Percentiles rank a stretch among this genome's conserved stretches.
Conservation (phyloP, 2,888 invertebrate genomes). For the Biston betularia region DNA sequence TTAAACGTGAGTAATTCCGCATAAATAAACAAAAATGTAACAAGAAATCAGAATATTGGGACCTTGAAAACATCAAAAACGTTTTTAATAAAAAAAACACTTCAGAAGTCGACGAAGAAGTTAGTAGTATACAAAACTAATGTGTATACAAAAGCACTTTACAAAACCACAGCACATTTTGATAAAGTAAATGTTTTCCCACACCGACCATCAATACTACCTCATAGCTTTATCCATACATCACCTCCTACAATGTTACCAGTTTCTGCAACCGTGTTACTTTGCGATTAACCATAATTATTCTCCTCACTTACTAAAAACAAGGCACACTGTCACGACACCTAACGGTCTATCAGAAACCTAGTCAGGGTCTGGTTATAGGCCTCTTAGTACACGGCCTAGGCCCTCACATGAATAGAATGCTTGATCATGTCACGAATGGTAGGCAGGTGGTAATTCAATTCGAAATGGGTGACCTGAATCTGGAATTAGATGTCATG, state of each 20-base stretch:
- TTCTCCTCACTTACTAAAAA: conserved; percentile 46
- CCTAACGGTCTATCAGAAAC: conserved; percentile 57
- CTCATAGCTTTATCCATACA: not conserved
- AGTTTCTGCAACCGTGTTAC: not conserved
- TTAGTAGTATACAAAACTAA: too few relatives aligned
- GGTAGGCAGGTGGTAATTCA: conserved; percentile 52
- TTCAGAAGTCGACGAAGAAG: too few relatives aligned
- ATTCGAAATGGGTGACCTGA: conserved; percentile 40
- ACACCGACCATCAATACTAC: not conserved
- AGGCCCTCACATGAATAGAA: conserved; percentile 54
- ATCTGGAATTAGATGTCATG: conserved; percentile 29
- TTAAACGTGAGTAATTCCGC: too few relatives aligned
- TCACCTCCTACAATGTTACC: not conserved
- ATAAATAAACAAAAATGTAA: too few relatives aligned
- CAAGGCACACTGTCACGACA: conserved; percentile 59
- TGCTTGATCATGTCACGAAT: conserved; percentile 60
- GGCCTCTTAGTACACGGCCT: conserved; percentile 52
- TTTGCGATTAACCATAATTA: conserved; percentile 19
- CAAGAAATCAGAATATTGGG: too few relatives aligned
- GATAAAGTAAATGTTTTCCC: conserved; percentile 2
- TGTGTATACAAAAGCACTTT: too few relatives aligned
- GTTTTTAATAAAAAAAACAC: too few relatives aligned
- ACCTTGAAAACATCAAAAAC: too few relatives aligned
- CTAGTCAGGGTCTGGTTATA: conserved; percentile 54
- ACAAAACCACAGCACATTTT: not conserved